Percentiles rank a stretch among this genome's conserved stretches.
Conservation (phyloP, 2,888 invertebrate species). For the Lochmaea capreae region DNA sequence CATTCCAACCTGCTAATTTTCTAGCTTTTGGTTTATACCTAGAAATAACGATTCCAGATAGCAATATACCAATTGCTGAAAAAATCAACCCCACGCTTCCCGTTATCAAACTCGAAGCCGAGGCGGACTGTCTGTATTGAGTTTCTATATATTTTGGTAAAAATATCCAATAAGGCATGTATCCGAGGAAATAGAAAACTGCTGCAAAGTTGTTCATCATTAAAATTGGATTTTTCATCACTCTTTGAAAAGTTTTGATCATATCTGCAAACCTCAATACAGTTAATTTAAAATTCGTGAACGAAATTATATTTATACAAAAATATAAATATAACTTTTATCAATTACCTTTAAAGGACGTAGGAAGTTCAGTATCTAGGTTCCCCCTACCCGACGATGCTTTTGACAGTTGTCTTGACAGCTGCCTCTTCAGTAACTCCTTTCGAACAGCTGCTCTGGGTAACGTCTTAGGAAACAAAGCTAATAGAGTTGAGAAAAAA, state of each 20-base stretch:
- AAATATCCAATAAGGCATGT: conserved; percentile 83
- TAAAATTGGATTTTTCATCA: conserved; percentile 75
- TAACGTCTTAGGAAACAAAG: conserved; percentile 77
- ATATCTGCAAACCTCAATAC: conserved; percentile 65
- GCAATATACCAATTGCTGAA: conserved; percentile 76
- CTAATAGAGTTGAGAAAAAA: conserved; percentile 72
- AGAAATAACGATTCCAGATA: conserved; percentile 75
- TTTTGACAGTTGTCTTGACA: conserved; percentile 34
- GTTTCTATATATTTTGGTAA: conserved; percentile 87
- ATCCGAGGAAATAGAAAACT: conserved; percentile 78
- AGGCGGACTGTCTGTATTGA: conserved; percentile 81
- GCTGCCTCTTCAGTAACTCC: conserved; percentile 57
- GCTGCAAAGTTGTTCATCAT: conserved; percentile 80
- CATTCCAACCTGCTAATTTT: conserved; percentile 77
- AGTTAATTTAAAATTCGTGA: conserved; percentile 3
- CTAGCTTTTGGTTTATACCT: conserved; percentile 75
- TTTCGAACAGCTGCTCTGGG: conserved; percentile 74
- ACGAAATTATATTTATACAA: conserved; percentile 42
- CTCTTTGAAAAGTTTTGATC: conserved; percentile 72
- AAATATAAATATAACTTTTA: conserved; percentile 26
- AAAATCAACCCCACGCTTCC: conserved; percentile 78
- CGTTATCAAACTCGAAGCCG: conserved; percentile 79
- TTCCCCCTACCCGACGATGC: conserved; percentile 45
- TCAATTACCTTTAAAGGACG: conserved; percentile 63
- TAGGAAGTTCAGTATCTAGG: conserved; percentile 58